These are phyloP conservation scores for Leptopilina clavipes DNA, from an alignment of 1,140 invertebrate genomes.

Conservation along the genomic window DNA sequence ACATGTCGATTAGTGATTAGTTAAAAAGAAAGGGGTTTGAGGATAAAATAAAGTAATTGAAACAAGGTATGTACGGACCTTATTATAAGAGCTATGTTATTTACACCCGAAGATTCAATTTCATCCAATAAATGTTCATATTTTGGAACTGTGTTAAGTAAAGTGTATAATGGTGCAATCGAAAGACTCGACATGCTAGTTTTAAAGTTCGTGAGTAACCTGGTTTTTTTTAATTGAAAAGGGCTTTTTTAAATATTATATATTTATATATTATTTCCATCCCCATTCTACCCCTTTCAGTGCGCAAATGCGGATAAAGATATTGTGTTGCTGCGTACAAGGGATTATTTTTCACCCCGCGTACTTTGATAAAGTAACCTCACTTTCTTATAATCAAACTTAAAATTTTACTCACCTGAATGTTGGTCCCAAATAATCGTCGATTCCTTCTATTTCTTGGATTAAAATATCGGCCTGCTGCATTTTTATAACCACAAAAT, in stretches of 20 bases:
- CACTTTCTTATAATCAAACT: constrained; percentile 14
- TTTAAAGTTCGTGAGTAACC: constrained; percentile 8
- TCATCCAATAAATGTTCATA: constrained; percentile 79
- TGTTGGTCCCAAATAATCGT: constrained; percentile 93
- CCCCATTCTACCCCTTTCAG: constrained; percentile 54
- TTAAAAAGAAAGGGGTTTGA: too few species aligned
- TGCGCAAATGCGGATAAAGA: constrained; percentile 64
- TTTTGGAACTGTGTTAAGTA: constrained; percentile 66
- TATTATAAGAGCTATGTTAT: constrained; percentile 79
- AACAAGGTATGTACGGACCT: constrained; percentile 69
- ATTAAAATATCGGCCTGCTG: constrained; percentile 80
- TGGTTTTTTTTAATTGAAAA: constrained; percentile 14
- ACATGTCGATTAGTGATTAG: too few species aligned
- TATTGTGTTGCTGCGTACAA: constrained; percentile 68
- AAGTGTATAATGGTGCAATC: constrained; percentile 55
- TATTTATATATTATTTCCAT: constrained; percentile 22
- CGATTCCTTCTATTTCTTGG: constrained; percentile 92
- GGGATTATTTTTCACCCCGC: constrained; percentile 56
- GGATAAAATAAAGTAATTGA: too few species aligned
- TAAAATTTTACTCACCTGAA: constrained; percentile 79
- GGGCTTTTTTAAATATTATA: not conserved
- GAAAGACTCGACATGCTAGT: constrained; percentile 59
- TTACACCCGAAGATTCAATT: constrained; percentile 80
- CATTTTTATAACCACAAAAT: constrained; percentile 53
- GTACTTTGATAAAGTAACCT: constrained; percentile 58